phyloP scores from a whole-genome alignment of 1,140 invertebrate genomes.

The Diprion similis region DNA sequence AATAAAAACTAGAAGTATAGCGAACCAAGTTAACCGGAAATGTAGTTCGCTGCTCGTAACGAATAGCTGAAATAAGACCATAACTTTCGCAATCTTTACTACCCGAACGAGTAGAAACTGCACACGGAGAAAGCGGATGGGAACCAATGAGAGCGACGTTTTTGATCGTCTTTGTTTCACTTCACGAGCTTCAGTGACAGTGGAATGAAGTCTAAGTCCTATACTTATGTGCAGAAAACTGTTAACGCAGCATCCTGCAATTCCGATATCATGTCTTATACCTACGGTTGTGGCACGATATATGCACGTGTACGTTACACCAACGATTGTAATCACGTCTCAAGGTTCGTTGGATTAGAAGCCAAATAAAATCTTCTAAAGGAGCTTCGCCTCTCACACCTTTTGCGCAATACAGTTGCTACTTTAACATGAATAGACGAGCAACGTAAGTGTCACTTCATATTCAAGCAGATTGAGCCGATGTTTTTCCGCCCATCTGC shows the following conservation, averaged over 20 bases:
- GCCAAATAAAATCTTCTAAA: background rate
- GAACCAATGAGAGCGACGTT: no score
- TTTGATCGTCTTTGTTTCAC: no score
- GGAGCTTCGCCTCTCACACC: background rate
- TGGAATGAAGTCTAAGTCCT: no score
- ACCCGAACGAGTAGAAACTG: no score
- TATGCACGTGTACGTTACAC: no score
- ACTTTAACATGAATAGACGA: background rate
- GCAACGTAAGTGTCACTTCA: background rate
- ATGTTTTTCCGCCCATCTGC: background rate
- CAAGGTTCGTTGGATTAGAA: background rate
- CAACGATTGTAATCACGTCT: background rate
- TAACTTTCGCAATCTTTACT: background rate
- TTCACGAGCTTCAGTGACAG: no score
- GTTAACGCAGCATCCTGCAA: no score
- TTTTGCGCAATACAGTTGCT: background rate
- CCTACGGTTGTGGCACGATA: no score
- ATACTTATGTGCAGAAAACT: no score
- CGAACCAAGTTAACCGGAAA: background rate
- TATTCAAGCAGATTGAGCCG: background rate
- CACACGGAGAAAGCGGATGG: no score
- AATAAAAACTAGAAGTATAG: background rate
- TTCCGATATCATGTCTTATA: no score
- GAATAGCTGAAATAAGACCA: background rate
- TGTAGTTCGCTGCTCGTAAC: constrained; percentile 4